Evolutionary conservation across 2,888 invertebrate genomes (phyloP).

Genomic region (Toxonevra muliebris): DNA sequence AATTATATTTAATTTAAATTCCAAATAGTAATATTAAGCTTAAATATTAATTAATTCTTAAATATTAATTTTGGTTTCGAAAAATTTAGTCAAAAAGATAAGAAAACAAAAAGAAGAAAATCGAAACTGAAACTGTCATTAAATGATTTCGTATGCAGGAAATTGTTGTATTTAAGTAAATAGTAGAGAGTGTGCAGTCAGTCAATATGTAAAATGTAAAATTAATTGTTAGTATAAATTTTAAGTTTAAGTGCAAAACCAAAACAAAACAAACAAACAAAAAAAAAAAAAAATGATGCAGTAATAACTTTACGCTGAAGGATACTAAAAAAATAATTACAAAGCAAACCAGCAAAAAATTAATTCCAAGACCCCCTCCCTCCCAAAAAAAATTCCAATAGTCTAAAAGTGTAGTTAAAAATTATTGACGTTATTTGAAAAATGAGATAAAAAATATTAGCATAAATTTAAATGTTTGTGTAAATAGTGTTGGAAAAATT

Average conservation of each 20-base stretch:
- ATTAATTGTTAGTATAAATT: constrained; percentile 25
- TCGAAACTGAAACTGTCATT: constrained; percentile 24
- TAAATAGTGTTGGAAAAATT: constrained; percentile 53
- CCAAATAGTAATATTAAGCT: too few species aligned
- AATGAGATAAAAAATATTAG: constrained; percentile 30
- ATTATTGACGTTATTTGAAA: constrained; percentile 17
- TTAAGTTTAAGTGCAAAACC: constrained; percentile 38
- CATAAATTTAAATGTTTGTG: constrained; percentile 37
- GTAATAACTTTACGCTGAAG: constrained; percentile 17
- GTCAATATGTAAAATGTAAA: too few species aligned
- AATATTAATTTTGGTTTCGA: neutral
- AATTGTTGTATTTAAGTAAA: too few species aligned
- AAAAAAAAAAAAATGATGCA: constrained; percentile 25
- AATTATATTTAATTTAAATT: neutral
- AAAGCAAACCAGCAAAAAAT: neutral
- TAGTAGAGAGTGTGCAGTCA: too few species aligned
- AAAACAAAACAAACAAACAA: constrained; percentile 38
- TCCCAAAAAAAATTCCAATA: constrained; percentile 21
- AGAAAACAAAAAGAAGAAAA: neutral
- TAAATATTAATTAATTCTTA: constrained; percentile 8
- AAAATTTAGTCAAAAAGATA: neutral
- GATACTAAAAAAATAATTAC: constrained; percentile 31
- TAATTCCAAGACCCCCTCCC: too few species aligned
- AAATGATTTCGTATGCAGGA: too few species aligned
- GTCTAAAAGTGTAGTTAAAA: constrained; percentile 34